Conservation (phyloP, 1,140 invertebrate genomes). For the Bombus breviceps region DNA sequence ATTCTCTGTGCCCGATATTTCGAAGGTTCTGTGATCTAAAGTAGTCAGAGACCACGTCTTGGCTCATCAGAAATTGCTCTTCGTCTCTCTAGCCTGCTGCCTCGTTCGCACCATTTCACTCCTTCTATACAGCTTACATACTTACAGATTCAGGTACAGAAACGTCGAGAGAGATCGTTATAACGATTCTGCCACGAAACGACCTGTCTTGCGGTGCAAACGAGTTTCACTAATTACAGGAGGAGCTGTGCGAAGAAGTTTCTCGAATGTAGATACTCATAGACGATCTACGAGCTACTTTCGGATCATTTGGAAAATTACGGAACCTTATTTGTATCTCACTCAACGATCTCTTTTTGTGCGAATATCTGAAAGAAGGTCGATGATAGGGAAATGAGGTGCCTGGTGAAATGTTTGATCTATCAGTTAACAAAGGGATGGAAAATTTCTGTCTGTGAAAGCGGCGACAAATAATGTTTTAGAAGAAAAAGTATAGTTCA, state of each 20-base stretch:
- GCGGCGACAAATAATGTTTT: too few relatives aligned
- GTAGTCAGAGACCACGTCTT: constrained; percentile 39
- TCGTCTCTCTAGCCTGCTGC: neutral
- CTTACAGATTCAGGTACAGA: neutral
- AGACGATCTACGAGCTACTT: constrained; percentile 38
- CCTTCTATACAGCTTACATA: neutral
- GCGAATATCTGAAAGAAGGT: too few relatives aligned
- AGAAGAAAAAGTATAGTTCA: too few relatives aligned
- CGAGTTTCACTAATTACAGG: constrained; percentile 67
- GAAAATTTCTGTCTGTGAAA: too few relatives aligned
- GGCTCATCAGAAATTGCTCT: constrained; percentile 31
- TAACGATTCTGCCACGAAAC: constrained; percentile 59
- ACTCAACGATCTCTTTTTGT: too few relatives aligned
- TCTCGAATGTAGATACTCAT: constrained; percentile 48
- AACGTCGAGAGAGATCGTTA: constrained; percentile 48
- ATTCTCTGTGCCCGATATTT: constrained; percentile 17
- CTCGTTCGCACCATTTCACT: neutral
- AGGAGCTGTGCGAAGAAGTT: constrained; percentile 49
- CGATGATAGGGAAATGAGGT: too few relatives aligned
- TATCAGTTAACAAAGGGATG: too few relatives aligned
- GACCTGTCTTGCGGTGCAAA: constrained; percentile 65
- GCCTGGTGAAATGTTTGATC: too few relatives aligned
- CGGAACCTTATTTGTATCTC: too few relatives aligned
- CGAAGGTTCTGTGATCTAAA: constrained; percentile 3
- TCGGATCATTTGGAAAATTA: constrained; percentile 15